Evolutionary conservation across 2,888 invertebrate species (phyloP), one percentile per base, ranked within the genome.

Genomic region (Tillus elongatus): DNA sequence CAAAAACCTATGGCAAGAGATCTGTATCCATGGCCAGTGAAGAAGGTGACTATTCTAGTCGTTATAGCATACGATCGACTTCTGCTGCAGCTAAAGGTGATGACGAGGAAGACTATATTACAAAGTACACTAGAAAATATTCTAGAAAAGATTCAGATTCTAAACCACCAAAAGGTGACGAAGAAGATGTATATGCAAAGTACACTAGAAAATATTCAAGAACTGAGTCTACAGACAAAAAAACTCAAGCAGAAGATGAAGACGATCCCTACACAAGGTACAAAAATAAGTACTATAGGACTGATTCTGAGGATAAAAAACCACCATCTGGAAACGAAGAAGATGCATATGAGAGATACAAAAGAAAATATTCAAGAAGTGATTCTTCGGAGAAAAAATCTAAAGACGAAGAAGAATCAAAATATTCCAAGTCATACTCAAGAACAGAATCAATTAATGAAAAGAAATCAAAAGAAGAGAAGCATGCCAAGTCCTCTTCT

Each of bases 111-210:
- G 52, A 56, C 35, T 16, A 54, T 4, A 29, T 54, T 31, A 42
- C 51, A 4, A 53, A 51, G 40, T 54, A 54, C 32, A 51, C 36
- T 29, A 46, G 41, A 31, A 55, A 52, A 33, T 54, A 56, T 36
- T 42, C 46, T 2, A 42, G 46, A 29, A 44, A 36, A 13, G 45
- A 45, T 14, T 47, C 50, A 4, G 28, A 37, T 3, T 47, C 47
- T 28, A 40, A 43, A 24, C 43, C 13, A 27, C 34, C 14, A 14
- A 53, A 54, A 49, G 56, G 53, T 44, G 51, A 54, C 49, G 63
- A 57, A 53, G 59, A 57, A 35, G 55, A 58, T 39, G 50, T 53
- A 34, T 56, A 57, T 26, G 50, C 53, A 3, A 58, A 56, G 40
- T 58, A 52, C 37, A 50, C 54, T 6, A 49, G 51, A 30, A 57